These are phyloP conservation scores for Heliconius melpomene DNA, from an alignment of 1,140 invertebrate genomes.

Conservation along the genomic window DNA sequence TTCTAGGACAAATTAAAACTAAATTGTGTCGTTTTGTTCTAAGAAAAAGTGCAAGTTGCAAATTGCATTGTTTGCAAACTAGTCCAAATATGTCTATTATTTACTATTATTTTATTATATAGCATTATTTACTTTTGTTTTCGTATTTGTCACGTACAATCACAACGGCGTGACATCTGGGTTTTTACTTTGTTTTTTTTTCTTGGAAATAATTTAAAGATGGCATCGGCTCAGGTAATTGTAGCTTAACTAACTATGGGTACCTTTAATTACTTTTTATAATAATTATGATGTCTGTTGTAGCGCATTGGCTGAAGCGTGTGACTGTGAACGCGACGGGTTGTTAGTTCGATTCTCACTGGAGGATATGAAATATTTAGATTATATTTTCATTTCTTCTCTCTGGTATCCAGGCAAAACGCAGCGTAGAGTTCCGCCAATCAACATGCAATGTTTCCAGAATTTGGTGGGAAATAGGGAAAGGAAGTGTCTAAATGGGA, in stretches of 20 bases:
- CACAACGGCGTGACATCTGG: not conserved
- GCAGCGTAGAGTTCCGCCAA: no score
- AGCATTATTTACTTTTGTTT: constrained; percentile 4
- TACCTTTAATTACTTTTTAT: not conserved
- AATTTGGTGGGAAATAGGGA: no score
- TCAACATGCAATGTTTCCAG: no score
- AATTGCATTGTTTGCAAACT: not conserved
- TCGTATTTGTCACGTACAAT: constrained; percentile 1
- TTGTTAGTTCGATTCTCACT: no score
- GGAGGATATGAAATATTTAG: no score
- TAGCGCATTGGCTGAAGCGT: no score
- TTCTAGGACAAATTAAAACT: no score
- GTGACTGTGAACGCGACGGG: no score
- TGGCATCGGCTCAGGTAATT: not conserved
- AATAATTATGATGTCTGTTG: not conserved
- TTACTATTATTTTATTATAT: not conserved
- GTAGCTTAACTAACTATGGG: not conserved
- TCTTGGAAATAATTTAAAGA: not conserved
- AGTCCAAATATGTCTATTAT: not conserved
- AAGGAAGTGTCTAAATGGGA: no score
- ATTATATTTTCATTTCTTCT: no score
- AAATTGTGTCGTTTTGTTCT: not conserved
- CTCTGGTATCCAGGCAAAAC: no score
- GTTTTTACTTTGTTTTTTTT: not conserved
- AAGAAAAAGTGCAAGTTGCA: constrained; percentile 1